phyloP scores from a whole-genome alignment of 2,888 invertebrate genomes.

The Philereme transversata region DNA sequence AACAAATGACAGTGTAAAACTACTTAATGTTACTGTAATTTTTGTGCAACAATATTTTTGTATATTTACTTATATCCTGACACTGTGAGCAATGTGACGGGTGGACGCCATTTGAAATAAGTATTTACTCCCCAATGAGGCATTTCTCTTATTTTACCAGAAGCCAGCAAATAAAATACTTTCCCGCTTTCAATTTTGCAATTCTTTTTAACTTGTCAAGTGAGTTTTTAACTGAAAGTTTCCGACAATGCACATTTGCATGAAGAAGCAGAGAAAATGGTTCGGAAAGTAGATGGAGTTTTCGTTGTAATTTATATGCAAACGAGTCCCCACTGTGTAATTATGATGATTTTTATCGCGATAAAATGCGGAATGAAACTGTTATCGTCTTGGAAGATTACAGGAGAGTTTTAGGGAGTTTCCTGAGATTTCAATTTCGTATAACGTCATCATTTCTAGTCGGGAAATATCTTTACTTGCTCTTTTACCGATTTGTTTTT shows the following conservation, averaged over 20 bases:
- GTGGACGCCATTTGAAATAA: no score
- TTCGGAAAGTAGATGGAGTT: conserved; percentile 66
- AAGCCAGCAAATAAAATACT: conserved; percentile 33
- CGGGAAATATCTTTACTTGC: conserved; percentile 26
- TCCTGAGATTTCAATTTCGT: neutral
- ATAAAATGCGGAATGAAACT: conserved; percentile 42
- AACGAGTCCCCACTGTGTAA: conserved; percentile 69
- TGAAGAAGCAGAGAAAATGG: conserved; percentile 51
- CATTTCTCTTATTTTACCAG: no score
- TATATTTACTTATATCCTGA: no score
- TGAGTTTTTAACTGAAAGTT: conserved; percentile 64
- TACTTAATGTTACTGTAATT: no score
- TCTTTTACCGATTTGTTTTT: no score
- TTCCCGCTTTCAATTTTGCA: conserved; percentile 39
- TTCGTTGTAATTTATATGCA: conserved; percentile 74
- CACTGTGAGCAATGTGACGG: no score
- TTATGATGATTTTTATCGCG: conserved; percentile 63
- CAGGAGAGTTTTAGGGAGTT: neutral
- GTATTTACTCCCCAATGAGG: no score
- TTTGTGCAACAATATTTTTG: no score
- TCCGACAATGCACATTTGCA: conserved; percentile 22
- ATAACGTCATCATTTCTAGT: conserved; percentile 65
- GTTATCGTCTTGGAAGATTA: conserved; percentile 14
- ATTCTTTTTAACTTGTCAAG: conserved; percentile 47
- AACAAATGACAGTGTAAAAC: no score